Evolutionary conservation across 2,797 vertebrate genomes (phyloP).

Genomic region (Girardinus metallicus): DNA sequence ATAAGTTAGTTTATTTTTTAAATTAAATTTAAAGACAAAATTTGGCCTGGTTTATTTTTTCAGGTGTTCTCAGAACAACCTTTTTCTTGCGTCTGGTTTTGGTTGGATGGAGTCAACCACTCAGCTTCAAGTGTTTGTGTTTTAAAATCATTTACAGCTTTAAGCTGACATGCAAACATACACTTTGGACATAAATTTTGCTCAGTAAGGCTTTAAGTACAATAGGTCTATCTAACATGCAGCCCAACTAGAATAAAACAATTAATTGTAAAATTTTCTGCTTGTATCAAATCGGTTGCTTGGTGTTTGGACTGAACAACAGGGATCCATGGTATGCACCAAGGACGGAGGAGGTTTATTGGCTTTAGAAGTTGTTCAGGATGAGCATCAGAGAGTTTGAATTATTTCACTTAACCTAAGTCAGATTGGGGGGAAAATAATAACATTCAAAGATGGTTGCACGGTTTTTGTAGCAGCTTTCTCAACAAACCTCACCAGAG

Average conservation of each 20-base stretch:
- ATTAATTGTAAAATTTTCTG: neutral
- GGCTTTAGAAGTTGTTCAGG: neutral
- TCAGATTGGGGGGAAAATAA: neutral
- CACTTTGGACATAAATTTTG: neutral
- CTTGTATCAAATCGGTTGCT: neutral
- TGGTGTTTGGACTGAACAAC: neutral
- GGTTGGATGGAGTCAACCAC: neutral
- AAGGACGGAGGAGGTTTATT: neutral
- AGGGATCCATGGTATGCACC: neutral
- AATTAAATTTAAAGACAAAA: neutral
- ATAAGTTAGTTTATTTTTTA: neutral
- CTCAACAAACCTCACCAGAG: neutral
- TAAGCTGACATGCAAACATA: neutral
- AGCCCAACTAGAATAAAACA: neutral
- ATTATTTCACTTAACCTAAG: neutral
- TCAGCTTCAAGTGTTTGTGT: neutral
- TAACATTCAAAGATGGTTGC: neutral
- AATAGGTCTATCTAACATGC: neutral
- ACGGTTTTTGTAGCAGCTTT: neutral
- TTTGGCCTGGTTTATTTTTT: neutral
- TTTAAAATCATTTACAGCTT: conserved; percentile 2
- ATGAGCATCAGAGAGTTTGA: neutral
- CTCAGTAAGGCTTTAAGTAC: neutral
- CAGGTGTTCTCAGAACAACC: neutral
- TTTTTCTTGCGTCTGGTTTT: neutral